phyloP scores from a whole-genome alignment of 2,888 invertebrate genomes.

The Parnassius mnemosyne region DNA sequence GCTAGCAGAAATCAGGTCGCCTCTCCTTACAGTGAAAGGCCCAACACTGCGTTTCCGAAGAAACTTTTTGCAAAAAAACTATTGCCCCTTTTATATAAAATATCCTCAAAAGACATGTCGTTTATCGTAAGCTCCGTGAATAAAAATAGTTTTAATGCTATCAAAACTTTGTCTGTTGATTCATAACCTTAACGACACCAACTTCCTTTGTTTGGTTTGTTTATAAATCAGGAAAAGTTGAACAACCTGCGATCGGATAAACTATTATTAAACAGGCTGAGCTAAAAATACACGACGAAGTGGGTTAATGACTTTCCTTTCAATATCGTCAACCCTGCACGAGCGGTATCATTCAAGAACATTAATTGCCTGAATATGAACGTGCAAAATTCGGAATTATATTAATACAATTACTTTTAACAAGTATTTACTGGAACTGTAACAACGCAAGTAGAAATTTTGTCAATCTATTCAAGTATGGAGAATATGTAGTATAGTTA shows the following conservation, averaged over 20 bases:
- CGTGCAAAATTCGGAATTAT: not conserved
- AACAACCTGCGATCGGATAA: constrained; percentile 32
- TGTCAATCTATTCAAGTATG: too few relatives aligned
- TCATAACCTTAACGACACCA: constrained; percentile 23
- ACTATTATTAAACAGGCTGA: constrained; percentile 43
- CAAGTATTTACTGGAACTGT: too few relatives aligned
- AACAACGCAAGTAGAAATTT: too few relatives aligned
- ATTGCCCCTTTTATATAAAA: not conserved
- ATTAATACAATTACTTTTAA: too few relatives aligned
- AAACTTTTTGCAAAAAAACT: too few relatives aligned
- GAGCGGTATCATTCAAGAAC: constrained; percentile 26
- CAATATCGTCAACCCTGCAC: constrained; percentile 45
- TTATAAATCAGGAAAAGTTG: constrained; percentile 31
- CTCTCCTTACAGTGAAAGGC: not conserved
- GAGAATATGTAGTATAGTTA: too few relatives aligned
- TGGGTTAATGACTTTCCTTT: constrained; percentile 65
- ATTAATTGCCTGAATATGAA: constrained; percentile 17
- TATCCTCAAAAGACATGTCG: not conserved
- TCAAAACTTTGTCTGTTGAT: constrained; percentile 19
- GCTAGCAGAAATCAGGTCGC: too few relatives aligned
- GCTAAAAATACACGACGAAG: constrained; percentile 64
- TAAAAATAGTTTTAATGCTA: constrained; percentile 25
- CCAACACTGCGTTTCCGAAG: not conserved
- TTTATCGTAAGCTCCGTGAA: constrained; percentile 18
- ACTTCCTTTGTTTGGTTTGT: constrained; percentile 30